Evolutionary conservation across 2,113 vertebrate genomes (phyloP).

Genomic region (Scytalopus superciliaris): DNA sequence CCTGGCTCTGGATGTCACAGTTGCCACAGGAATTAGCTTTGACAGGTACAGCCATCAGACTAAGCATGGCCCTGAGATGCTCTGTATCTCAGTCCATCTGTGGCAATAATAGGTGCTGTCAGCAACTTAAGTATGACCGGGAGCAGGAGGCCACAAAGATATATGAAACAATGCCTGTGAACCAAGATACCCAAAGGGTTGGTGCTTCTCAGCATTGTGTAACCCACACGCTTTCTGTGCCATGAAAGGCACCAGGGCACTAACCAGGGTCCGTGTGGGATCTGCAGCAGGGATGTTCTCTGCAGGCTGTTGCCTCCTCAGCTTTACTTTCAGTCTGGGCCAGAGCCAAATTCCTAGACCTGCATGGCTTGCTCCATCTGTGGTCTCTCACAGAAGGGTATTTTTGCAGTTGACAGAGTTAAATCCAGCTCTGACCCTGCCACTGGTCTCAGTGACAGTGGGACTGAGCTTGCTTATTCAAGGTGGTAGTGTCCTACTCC

Average conservation of each 20-base stretch:
- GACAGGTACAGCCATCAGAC: neutral
- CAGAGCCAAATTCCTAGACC: neutral
- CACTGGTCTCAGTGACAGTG: neutral
- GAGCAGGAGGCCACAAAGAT: neutral
- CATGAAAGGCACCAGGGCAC: neutral
- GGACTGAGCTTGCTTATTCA: neutral
- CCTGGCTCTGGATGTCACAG: neutral
- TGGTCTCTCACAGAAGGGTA: neutral
- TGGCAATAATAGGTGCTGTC: neutral
- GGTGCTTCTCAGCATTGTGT: neutral
- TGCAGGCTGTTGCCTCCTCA: neutral
- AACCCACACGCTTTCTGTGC: neutral
- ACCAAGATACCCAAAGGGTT: neutral
- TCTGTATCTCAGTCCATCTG: neutral
- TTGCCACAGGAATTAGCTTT: neutral
- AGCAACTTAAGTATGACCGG: neutral
- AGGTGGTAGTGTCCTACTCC: slow-evolving; percentile 18
- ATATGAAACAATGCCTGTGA: neutral
- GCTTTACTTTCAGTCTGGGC: neutral
- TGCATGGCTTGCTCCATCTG: neutral
- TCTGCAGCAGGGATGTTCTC: neutral
- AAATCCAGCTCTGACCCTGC: neutral
- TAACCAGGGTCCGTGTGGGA: neutral
- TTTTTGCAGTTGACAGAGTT: neutral
- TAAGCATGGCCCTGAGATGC: neutral